Percentiles rank a stretch among this genome's conserved stretches.
phyloP scores from a whole-genome alignment of 2,888 invertebrate genomes.

The Xestia c-nigrum region DNA sequence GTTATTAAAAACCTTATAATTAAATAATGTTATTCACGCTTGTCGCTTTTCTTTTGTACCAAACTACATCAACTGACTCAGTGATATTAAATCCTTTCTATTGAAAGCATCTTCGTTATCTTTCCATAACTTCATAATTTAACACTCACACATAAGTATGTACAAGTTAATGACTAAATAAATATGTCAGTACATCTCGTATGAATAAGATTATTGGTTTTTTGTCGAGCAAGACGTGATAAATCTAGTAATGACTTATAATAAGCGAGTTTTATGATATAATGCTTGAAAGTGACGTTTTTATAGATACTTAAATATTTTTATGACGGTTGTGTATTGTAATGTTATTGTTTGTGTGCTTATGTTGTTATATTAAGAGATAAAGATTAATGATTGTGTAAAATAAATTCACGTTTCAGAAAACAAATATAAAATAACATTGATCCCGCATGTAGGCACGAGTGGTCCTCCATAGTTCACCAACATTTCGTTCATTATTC shows the following conservation, averaged over 20 bases:
- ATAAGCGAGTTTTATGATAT: not conserved
- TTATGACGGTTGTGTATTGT: slow-evolving; percentile 17
- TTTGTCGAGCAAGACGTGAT: slow-evolving; percentile 6
- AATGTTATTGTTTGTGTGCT: not conserved
- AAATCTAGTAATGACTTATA: slow-evolving; percentile 26
- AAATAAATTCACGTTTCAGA: not conserved
- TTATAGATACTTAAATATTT: slow-evolving; percentile 40
- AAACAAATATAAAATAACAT: not conserved
- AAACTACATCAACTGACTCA: not conserved
- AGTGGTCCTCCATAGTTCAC: not conserved
- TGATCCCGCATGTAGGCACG: not conserved
- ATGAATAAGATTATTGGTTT: slow-evolving; percentile 11
- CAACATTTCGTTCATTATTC: not conserved
- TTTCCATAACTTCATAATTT: slow-evolving; percentile 45
- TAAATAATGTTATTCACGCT: too few species aligned
- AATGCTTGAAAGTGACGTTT: slow-evolving; percentile 34
- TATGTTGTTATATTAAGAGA: not conserved
- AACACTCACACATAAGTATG: not conserved
- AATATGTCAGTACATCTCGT: slow-evolving; percentile 14
- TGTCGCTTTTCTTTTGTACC: not conserved
- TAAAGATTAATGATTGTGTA: not conserved
- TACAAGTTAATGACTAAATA: slow-evolving; percentile 18
- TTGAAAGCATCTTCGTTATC: slow-evolving; percentile 9
- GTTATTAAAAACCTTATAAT: too few species aligned
- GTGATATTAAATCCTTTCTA: slow-evolving; percentile 34